Conservation (phyloP, 2,888 invertebrate species). For the Steinernema scapterisci region DNA sequence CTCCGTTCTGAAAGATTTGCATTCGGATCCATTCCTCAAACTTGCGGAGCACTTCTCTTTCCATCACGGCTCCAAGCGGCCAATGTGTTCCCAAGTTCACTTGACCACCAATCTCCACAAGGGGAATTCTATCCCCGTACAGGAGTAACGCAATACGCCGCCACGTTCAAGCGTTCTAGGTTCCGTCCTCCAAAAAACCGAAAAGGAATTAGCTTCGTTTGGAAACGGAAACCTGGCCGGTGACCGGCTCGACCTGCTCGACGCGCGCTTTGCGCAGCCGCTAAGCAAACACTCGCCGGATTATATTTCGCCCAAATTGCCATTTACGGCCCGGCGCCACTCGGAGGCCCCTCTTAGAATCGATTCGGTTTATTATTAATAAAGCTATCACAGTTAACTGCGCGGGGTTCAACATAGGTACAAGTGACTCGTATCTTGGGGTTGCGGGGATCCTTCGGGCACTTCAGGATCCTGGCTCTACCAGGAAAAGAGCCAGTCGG, state of each 20-base stretch:
- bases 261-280: neutral
- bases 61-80: no score
- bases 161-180: neutral
- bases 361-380: conserved; percentile 24
- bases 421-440: neutral
- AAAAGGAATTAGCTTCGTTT: conserved; percentile 18
- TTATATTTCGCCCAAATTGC: conserved; percentile 29
- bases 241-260: conserved; percentile 4
- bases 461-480: neutral
- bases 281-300: conserved; percentile 31
- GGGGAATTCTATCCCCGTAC: neutral
- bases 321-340: conserved; percentile 21
- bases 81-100: no score
- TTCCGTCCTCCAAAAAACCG: neutral
- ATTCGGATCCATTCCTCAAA: no score
- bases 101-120: no score
- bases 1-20: no score
- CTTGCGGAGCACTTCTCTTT: no score
- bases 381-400: conserved; percentile 13
- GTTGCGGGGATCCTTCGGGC: no score
- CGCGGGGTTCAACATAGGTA: neutral
- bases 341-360: neutral
- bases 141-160: neutral
- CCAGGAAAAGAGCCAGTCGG: conserved; percentile 2
- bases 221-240: neutral